Percentiles rank a stretch among this genome's conserved stretches.
Evolutionary conservation across 2,797 vertebrate species (phyloP).

Genomic region (Anguilla marmorata): DNA sequence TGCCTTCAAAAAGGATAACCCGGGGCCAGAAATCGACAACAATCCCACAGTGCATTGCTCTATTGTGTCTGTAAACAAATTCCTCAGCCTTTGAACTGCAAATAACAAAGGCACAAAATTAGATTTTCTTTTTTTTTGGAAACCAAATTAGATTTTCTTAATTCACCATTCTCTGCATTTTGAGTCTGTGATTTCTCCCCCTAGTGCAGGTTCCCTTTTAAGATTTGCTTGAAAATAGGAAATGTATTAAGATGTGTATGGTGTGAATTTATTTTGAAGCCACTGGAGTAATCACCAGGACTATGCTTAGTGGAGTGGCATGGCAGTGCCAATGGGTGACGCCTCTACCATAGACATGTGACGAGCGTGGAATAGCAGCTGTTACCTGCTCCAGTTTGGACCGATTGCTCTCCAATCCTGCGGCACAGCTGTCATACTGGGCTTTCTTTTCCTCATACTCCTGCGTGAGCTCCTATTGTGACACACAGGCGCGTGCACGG

Average conservation of each 20-base stretch:
- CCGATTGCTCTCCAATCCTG: slow-evolving; percentile 90
- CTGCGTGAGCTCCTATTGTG: slow-evolving; percentile 83
- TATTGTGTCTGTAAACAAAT: too few relatives aligned
- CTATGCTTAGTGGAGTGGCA: not conserved
- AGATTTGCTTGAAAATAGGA: too few relatives aligned
- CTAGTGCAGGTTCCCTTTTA: too few relatives aligned
- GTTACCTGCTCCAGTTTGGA: slow-evolving; percentile 90
- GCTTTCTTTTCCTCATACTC: slow-evolving; percentile 88
- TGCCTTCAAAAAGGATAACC: not conserved
- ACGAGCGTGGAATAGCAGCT: not conserved
- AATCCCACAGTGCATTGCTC: not conserved
- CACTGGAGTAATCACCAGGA: not conserved
- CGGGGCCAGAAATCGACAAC: not conserved
- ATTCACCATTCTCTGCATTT: not conserved
- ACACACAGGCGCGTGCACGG: slow-evolving; percentile 43
- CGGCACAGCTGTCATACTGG: slow-evolving; percentile 91
- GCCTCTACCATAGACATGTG: not conserved
- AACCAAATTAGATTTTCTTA: too few relatives aligned
- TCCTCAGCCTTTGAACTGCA: not conserved
- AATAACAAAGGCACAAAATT: not conserved
- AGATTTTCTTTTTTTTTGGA: too few relatives aligned
- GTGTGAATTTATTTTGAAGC: not conserved
- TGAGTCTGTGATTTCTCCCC: not conserved
- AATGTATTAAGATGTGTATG: too few relatives aligned
- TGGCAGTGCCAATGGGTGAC: not conserved